Conservation (phyloP, 2,888 invertebrate species). For the Dioctria linearis region DNA sequence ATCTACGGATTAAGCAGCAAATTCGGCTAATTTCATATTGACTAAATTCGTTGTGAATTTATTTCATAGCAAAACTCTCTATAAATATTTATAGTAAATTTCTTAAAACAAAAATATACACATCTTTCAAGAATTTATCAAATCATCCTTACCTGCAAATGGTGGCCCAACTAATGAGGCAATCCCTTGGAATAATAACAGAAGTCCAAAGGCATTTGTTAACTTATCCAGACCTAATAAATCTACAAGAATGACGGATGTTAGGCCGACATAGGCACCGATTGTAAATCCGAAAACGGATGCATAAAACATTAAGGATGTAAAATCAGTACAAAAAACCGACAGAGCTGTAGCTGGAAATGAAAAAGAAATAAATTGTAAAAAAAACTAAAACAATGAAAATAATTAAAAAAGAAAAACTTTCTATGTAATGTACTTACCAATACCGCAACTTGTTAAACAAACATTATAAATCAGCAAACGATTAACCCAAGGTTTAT, state of each 20-base stretch:
- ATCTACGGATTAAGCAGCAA: too few species aligned
- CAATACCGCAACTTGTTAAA: slow-evolving; percentile 89
- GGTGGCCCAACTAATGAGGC: slow-evolving; percentile 95
- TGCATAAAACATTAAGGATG: slow-evolving; percentile 83
- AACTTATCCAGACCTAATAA: slow-evolving; percentile 92
- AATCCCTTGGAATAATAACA: slow-evolving; percentile 93
- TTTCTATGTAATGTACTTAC: slow-evolving; percentile 73
- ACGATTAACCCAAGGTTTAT: slow-evolving; percentile 93
- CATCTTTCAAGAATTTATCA: too few species aligned
- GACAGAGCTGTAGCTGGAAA: slow-evolving; percentile 84
- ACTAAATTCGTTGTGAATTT: too few species aligned
- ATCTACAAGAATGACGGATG: slow-evolving; percentile 95
- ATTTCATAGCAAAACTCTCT: too few species aligned
- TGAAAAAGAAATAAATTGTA: slow-evolving; percentile 26
- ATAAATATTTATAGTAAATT: too few species aligned
- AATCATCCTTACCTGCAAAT: slow-evolving; percentile 81
- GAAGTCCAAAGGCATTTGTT: slow-evolving; percentile 95
- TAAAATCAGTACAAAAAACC: slow-evolving; percentile 82
- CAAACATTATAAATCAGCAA: slow-evolving; percentile 91
- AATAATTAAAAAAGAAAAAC: neutral
- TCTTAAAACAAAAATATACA: too few species aligned
- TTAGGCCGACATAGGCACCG: slow-evolving; percentile 96
- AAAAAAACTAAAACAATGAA: too few species aligned
- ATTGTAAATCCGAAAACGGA: slow-evolving; percentile 90
- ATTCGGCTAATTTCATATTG: too few species aligned